A percentile compares a stretch with the other conserved stretches of the same genome.
These are phyloP conservation scores for Drosophila yooni DNA, from an alignment of 2,888 invertebrate species.

Conservation along the genomic window DNA sequence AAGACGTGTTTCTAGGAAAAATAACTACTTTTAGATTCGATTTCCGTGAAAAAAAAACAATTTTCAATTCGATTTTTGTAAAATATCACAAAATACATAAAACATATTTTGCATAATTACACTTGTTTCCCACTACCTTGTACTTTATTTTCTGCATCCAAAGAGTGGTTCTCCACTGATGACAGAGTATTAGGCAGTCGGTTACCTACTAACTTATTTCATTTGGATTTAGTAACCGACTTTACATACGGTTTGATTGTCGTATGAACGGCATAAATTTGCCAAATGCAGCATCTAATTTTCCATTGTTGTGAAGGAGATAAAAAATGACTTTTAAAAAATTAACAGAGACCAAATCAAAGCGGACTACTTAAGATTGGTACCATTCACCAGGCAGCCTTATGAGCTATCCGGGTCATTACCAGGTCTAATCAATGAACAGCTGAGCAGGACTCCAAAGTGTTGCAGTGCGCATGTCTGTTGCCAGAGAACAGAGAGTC, in stretches of 20 bases:
- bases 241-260: not conserved
- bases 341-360: not conserved
- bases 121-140: not conserved
- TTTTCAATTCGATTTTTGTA: not conserved
- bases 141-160: not conserved
- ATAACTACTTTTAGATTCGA: not conserved
- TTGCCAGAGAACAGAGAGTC: slow-evolving; percentile 7
- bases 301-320: not conserved
- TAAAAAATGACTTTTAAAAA: not conserved
- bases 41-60: not conserved
- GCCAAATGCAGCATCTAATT: not conserved
- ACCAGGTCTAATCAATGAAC: slow-evolving; percentile 30
- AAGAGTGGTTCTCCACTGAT: not conserved
- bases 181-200: not conserved
- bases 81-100: not conserved
- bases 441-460: slow-evolving; percentile 50
- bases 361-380: not conserved
- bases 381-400: not conserved
- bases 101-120: not conserved
- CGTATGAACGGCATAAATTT: not conserved
- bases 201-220: not conserved
- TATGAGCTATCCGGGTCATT: not conserved
- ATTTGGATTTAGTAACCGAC: not conserved
- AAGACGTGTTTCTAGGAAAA: not conserved
- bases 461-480: slow-evolving; percentile 58